phyloP scores from a whole-genome alignment of 2,888 invertebrate species.

The Drosophila ustulata region DNA sequence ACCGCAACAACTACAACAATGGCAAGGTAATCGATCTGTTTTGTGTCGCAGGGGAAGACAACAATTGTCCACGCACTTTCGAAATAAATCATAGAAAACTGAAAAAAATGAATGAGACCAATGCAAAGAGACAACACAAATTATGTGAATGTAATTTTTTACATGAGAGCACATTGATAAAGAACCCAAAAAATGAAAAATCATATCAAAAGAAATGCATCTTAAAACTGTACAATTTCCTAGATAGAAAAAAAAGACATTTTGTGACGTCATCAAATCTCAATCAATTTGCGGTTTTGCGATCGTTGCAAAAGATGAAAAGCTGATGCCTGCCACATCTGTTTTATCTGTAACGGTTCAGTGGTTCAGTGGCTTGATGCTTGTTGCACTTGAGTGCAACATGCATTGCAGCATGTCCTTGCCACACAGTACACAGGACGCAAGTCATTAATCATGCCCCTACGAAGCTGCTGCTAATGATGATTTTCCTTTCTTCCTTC shows the following conservation, averaged over 20 bases:
- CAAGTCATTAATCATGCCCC: constrained; percentile 69
- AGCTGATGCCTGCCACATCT: constrained; percentile 34
- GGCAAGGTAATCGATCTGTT: constrained; percentile 64
- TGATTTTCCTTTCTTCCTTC: constrained; percentile 32
- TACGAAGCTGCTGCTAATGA: constrained; percentile 66
- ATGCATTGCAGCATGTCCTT: constrained; percentile 53
- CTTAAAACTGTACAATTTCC: constrained; percentile 32
- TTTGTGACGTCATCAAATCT: constrained; percentile 67
- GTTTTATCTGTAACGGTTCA: constrained; percentile 73
- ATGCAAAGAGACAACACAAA: constrained; percentile 37
- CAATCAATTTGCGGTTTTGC: constrained; percentile 73
- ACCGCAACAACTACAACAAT: constrained; percentile 17
- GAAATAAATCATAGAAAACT: constrained; percentile 57
- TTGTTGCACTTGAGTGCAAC: constrained; percentile 69
- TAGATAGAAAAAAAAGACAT: constrained; percentile 31
- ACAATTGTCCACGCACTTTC: constrained; percentile 50
- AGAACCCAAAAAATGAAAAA: constrained; percentile 35
- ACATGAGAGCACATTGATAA: constrained; percentile 75
- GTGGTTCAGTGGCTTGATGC: constrained; percentile 33
- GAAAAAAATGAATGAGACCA: constrained; percentile 35
- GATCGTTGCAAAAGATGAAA: constrained; percentile 32
- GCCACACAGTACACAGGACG: constrained; percentile 16
- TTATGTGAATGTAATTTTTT: constrained; percentile 73
- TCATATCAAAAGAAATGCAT: constrained; percentile 25
- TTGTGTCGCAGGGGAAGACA: constrained; percentile 30